Conservation (phyloP, 1,140 invertebrate genomes). For the Ganaspis sp. region DNA sequence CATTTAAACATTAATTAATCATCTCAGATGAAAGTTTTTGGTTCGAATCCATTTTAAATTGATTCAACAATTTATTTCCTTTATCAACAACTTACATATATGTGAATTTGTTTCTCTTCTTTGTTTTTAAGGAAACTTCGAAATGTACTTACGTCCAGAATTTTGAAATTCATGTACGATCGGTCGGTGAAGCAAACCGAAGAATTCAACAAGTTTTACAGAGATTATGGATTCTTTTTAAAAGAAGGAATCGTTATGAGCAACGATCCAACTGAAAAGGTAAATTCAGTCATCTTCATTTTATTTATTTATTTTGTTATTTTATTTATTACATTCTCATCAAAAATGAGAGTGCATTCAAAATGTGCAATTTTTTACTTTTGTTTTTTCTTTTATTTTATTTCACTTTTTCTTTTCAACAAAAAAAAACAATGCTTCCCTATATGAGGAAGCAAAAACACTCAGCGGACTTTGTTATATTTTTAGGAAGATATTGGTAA, state of each 20-base stretch:
- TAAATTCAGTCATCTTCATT: slow-evolving; percentile 68
- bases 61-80: no score
- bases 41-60: no score
- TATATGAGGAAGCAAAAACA: neutral
- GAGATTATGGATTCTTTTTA: slow-evolving; percentile 94
- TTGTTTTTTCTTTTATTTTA: no score
- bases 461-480: slow-evolving; percentile 40
- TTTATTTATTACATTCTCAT: no score
- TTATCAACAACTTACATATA: no score
- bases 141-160: slow-evolving; percentile 88
- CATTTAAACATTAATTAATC: no score
- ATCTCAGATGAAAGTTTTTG: no score
- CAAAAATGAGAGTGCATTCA: no score
- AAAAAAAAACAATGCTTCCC: neutral
- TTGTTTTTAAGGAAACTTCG: slow-evolving; percentile 85
- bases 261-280: slow-evolving; percentile 87
- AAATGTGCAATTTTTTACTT: no score
- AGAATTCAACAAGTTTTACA: slow-evolving; percentile 91
- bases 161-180: slow-evolving; percentile 92
- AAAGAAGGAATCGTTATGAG: slow-evolving; percentile 96
- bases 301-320: no score
- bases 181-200: slow-evolving; percentile 89
- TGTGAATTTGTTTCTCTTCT: slow-evolving; percentile 40
- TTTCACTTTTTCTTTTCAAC: no score
- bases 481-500: slow-evolving; percentile 92